These are phyloP conservation scores for Stratiomys singularior DNA, from an alignment of 2,888 invertebrate species.

Conservation along the genomic window DNA sequence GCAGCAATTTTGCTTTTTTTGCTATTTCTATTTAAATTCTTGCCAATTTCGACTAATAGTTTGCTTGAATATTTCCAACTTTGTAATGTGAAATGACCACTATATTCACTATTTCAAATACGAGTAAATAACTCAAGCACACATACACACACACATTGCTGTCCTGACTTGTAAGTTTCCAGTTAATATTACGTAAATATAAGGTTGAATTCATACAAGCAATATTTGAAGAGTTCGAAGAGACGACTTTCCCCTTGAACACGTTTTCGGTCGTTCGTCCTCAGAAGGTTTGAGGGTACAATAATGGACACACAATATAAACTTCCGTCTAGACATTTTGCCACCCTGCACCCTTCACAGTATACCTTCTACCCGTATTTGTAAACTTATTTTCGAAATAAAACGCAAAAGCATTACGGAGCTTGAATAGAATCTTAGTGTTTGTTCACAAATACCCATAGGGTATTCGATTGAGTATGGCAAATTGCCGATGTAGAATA, in stretches of 20 bases:
- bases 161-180: too few species aligned
- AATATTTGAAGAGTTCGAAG: neutral
- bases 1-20: too few species aligned
- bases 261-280: neutral
- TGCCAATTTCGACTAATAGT: too few species aligned
- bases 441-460: neutral
- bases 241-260: neutral
- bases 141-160: too few species aligned
- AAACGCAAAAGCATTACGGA: neutral
- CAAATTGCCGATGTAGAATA: neutral
- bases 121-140: too few species aligned
- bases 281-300: neutral
- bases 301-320: constrained; percentile 16
- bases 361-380: neutral
- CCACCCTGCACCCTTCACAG: neutral
- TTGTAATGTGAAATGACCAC: too few species aligned
- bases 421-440: neutral
- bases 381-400: neutral
- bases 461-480: neutral
- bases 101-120: too few species aligned
- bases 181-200: too few species aligned
- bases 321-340: constrained; percentile 21
- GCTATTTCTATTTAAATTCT: too few species aligned
- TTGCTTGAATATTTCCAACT: too few species aligned
- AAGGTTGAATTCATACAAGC: too few species aligned